These are phyloP conservation scores for Iguana delicatissima DNA, from an alignment of 2,797 vertebrate species.

Conservation along the genomic window DNA sequence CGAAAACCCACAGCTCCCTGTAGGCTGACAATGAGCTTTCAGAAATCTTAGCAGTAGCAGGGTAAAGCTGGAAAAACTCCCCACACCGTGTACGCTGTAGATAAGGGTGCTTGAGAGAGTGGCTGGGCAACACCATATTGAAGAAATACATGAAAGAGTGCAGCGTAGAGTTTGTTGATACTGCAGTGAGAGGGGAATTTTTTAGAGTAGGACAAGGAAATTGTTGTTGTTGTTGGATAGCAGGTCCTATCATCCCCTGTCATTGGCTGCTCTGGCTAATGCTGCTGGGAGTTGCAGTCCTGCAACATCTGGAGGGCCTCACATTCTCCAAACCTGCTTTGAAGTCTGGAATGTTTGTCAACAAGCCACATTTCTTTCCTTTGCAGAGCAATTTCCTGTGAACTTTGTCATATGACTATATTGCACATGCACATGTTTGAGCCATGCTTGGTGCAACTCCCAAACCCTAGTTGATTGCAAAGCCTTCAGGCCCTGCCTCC, in stretches of 20 bases:
- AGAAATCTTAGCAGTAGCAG: too few species aligned
- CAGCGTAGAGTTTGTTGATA: too few species aligned
- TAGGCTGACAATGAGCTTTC: too few species aligned
- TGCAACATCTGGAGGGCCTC: not conserved
- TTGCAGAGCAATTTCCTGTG: not conserved
- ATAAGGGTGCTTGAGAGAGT: too few species aligned
- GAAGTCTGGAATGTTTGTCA: not conserved
- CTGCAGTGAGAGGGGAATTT: too few species aligned
- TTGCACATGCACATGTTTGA: not conserved
- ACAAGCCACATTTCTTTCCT: not conserved
- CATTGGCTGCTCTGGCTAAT: not conserved
- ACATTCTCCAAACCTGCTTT: not conserved
- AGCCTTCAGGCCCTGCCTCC: too few species aligned
- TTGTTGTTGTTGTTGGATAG: not conserved
- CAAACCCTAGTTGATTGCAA: not conserved
- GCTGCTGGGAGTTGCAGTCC: not conserved
- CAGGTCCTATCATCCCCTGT: not conserved
- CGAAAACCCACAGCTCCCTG: too few species aligned
- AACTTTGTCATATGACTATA: not conserved
- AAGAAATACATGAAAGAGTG: too few species aligned
- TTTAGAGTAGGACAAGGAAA: not conserved
- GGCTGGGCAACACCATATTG: too few species aligned
- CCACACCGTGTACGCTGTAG: too few species aligned
- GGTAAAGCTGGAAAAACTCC: too few species aligned
- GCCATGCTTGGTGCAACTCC: not conserved